Conservation (phyloP, 2,888 invertebrate genomes). For the Rugalucina vietnamica region DNA sequence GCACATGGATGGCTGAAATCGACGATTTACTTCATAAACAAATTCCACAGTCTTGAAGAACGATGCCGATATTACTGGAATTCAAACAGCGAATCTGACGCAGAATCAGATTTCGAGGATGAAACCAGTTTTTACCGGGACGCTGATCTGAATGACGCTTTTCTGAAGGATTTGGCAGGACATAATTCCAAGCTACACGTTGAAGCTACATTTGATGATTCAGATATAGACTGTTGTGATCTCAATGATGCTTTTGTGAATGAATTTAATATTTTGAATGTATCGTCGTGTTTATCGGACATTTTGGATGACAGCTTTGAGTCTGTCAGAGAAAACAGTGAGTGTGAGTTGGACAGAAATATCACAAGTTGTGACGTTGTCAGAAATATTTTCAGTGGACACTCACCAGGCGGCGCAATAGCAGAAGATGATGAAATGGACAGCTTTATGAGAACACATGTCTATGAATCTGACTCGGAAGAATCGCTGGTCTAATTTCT, state of each 20-base stretch:
- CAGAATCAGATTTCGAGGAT: neutral
- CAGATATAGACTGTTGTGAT: neutral
- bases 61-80: neutral
- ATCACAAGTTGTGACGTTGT: slow-evolving; percentile 5
- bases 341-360: neutral
- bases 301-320: neutral
- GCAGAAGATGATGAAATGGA: neutral
- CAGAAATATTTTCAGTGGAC: neutral
- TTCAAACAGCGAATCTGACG: neutral
- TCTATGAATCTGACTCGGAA: neutral
- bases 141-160: neutral
- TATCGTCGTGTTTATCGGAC: neutral
- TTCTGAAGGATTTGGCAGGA: neutral
- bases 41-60: neutral
- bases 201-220: neutral
- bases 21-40: neutral
- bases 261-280: neutral
- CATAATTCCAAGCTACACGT: neutral
- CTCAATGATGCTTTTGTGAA: neutral
- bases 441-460: neutral
- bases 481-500: no score
- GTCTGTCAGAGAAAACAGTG: neutral
- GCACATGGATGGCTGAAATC: no score
- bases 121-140: neutral
- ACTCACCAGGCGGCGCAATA: neutral